Conservation (phyloP, 2,797 vertebrate genomes). For the Tragelaphus eurycerus region DNA sequence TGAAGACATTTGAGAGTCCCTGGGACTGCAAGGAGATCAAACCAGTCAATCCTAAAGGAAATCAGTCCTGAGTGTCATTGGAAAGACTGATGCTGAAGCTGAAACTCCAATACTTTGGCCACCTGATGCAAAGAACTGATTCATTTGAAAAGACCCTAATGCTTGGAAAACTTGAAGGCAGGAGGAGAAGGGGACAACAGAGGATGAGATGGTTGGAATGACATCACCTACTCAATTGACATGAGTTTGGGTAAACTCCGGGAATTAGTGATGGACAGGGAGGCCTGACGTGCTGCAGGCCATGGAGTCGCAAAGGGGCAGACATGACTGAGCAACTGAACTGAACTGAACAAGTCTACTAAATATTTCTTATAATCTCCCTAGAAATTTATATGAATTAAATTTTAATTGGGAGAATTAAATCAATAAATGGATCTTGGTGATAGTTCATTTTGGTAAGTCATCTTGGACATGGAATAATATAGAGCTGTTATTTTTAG, state of each 20-base stretch:
- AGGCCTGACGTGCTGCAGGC: not conserved
- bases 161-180: not conserved
- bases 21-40: not conserved
- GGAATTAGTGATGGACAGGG: not conserved
- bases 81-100: not conserved
- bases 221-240: not conserved
- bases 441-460: not conserved
- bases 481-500: not conserved
- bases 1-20: not conserved
- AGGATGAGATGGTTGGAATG: not conserved
- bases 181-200: not conserved
- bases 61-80: not conserved
- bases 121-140: not conserved
- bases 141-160: not conserved
- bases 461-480: not conserved
- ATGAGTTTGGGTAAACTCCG: not conserved
- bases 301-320: not conserved
- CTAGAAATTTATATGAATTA: not conserved
- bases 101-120: not conserved
- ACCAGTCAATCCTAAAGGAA: not conserved
- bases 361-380: not conserved
- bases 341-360: not conserved
- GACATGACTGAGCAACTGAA: not conserved
- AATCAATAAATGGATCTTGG: not conserved
- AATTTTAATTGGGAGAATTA: not conserved